Base-by-base conservation (phyloP, 2,797 vertebrate genomes). In the Chlorospingus flavigularis region DNA sequence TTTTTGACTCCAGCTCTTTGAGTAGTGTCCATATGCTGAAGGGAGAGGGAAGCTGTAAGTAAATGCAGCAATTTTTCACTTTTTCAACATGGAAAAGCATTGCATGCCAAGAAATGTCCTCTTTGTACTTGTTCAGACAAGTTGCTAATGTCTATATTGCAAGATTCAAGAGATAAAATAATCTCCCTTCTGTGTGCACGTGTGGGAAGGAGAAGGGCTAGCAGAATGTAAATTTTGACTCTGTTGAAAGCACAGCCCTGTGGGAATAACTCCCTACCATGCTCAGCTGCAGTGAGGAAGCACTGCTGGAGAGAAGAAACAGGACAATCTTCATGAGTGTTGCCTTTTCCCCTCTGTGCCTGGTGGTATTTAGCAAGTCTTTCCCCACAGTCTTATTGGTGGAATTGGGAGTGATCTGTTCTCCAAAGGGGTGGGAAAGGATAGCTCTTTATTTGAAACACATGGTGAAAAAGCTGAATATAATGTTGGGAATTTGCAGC, bases 111-210 rank as follows among this genome's bases (percentile, higher is more conserved):
- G 58, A 89, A 92, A 72, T 1, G 4, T 86, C 79, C 39, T 86
- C 87, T 75, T 72, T 67, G 57, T 88, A 55, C 83, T 94, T 68
- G 43, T 76, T 91, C 79, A 86, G 66, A 86, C 88, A 94, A 92
- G 73, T 35, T 70, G 67, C 79, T 88, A 86, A 91, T 8, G 37
- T 45, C 89, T 90, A 2, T 40, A 71, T 23, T 13, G 43, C 62
- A 70, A 84, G 82, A 91, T 66, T 53, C 37, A 55, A 72, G 73
- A 92, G 66, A 94, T 63, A 81, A 95, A 87, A 78, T 81, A 15
- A 84, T 75, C 86, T 77, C 61, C 19, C n/a, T 94, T 58, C 54
- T 47, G 40, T 2, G 13, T 53, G 70, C 80, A 70, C 66, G 81
- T 11, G 37, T 60, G 63, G 81, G 82, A 77, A 75, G 84, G 78